Evolutionary conservation across 1,140 invertebrate species (phyloP).

Genomic region (Drosophila guanche): DNA sequence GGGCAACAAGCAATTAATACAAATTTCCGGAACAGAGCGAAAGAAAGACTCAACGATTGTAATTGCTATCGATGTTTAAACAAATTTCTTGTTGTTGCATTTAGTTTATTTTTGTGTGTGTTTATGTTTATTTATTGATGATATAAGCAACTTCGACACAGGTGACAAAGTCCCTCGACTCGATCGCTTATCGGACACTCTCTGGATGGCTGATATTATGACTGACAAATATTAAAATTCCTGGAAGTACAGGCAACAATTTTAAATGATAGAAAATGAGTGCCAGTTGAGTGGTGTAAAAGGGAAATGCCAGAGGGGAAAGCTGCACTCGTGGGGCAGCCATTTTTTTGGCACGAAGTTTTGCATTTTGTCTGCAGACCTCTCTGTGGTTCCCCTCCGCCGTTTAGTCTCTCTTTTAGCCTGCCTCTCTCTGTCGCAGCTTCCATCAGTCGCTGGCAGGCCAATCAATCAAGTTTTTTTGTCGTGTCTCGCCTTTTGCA

Average conservation of each 20-base stretch:
- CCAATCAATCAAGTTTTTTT: conserved; percentile 54
- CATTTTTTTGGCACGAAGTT: no score
- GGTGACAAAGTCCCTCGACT: conserved; percentile 24
- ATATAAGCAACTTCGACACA: conserved; percentile 42
- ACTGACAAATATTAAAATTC: conserved; percentile 51
- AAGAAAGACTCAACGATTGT: conserved; percentile 21
- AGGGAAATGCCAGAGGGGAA: no score
- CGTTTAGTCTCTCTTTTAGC: neutral
- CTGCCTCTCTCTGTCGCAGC: neutral
- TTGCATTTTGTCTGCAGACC: no score
- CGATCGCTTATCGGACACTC: conserved; percentile 27
- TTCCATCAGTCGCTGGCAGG: conserved; percentile 23
- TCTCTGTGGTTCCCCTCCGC: neutral
- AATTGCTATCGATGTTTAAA: conserved; percentile 51
- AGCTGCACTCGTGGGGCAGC: no score
- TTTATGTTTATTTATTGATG: conserved; percentile 48
- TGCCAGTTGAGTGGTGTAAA: no score
- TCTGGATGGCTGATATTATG: conserved; percentile 36
- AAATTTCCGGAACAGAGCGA: conserved; percentile 35
- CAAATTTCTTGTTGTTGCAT: conserved; percentile 35
- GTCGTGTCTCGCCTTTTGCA: conserved; percentile 33
- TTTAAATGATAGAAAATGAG: neutral
- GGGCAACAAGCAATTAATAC: conserved; percentile 47
- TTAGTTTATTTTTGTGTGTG: neutral
- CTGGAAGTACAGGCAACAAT: conserved; percentile 19